Percentiles rank a stretch among this genome's conserved stretches.
Evolutionary conservation across 1,140 invertebrate species (phyloP).

Genomic region (Trachymyrmex cornetzi): DNA sequence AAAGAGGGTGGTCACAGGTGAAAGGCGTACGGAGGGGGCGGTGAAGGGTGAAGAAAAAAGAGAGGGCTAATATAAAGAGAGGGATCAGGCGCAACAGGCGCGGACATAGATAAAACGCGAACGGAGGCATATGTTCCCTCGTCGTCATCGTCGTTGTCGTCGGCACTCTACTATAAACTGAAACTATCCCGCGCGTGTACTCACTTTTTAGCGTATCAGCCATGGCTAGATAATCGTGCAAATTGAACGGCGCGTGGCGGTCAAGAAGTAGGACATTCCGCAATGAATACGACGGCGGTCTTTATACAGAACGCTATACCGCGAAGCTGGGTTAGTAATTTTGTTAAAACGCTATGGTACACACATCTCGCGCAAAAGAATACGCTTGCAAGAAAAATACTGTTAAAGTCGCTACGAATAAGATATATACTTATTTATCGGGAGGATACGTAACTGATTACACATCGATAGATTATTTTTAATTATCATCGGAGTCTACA

Average conservation of each 20-base stretch:
- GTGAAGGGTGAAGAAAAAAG: neutral
- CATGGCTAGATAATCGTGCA: constrained; percentile 52
- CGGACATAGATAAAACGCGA: constrained; percentile 32
- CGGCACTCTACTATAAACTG: constrained; percentile 13
- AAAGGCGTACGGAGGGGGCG: neutral
- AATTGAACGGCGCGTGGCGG: constrained; percentile 46
- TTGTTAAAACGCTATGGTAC: constrained; percentile 18
- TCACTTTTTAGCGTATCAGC: constrained; percentile 36
- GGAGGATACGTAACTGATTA: neutral
- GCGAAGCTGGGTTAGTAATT: neutral
- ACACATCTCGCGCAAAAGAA: neutral
- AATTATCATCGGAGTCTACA: neutral
- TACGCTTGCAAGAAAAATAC: neutral
- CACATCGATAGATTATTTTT: neutral
- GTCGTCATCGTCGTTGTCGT: neutral
- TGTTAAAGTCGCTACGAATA: neutral
- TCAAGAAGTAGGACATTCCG: constrained; percentile 34
- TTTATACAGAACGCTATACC: constrained; percentile 4
- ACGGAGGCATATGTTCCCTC: constrained; percentile 9
- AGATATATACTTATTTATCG: neutral
- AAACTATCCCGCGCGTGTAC: constrained; percentile 39
- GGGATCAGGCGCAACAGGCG: constrained; percentile 41
- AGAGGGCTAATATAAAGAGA: constrained; percentile 44
- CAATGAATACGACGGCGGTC: neutral
- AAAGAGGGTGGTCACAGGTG: constrained; percentile 12